Base-by-base conservation (phyloP, 2,797 vertebrate species). In the Cirrhinus molitorella region DNA sequence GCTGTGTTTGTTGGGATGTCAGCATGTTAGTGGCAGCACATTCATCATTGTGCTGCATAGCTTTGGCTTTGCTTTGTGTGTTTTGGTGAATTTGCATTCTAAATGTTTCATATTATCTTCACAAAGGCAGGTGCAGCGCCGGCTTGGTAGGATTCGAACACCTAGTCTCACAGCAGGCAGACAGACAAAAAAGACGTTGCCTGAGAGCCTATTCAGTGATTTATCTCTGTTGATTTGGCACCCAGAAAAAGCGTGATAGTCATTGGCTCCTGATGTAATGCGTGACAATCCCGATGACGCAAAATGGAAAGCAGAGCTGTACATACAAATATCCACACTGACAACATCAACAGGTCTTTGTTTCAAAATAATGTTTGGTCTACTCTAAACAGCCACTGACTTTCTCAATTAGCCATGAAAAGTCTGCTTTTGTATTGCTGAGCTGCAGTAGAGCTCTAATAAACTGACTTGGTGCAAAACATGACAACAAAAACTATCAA, bases 1-100 rank as follows among this genome's bases (percentile, higher is more conserved):
- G 86, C 88, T 90, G 90, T 89, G 88, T 87, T 89, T 88, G 88
- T 84, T 84, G 72, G 85, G 66, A 76, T 78, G 86, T 89, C 87
- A 89, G 84, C 88, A 85, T 88, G 86, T 88, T 83, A 75, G 83
- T 77, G 83, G 55, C 57, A 71, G 83, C 59, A 74, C 85, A 89
- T 88, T 89, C 79, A 63, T 87, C 86, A 85, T 51, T 70, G 80
- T 37, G 57, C 51, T 71, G 66, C 80, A 61, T 85, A 85, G 68
- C 77, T 80, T 75, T 75, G 53, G 59, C 66, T 61, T 19, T 40
- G 28, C 80, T 89, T 85, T 88, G 81, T 89, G 83, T 87, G 81
- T 75, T 86, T 87, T 76, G 57, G 73, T 23, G 53, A 86, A 89
- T 92, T 92, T 92, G 89, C 89, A 89, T 91, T 88, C 88, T 87